Base-by-base conservation (phyloP, 1,140 invertebrate genomes). In the Monomorium pharaonis region DNA sequence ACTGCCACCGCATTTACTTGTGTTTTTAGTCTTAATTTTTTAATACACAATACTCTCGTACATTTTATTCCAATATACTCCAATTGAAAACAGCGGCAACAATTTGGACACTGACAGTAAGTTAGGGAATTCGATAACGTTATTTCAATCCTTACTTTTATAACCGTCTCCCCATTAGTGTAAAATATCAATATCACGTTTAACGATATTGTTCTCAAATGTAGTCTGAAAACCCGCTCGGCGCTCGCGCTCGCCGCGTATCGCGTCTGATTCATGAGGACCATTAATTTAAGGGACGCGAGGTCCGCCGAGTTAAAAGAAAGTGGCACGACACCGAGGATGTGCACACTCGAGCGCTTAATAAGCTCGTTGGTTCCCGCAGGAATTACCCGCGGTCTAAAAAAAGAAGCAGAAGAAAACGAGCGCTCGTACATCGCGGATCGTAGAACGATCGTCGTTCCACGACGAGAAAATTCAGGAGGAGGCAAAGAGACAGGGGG, bases 271-370 rank as follows among this genome's bases (percentile, higher is more conserved):
- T 85, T 80, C 88, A 89, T 49, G 88, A 87, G 89, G 33, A 10
- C 69, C 75, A 87, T 89, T 89, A 89, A 90, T 90, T 89, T 81
- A 81, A 80, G 27, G 16, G 88, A 56, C 81, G 74, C 77, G 67
- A 86, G 77, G 18, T 75, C 14, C 33, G 54, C 18, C 56, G 56
- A 67, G 86, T 69, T 76, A n/a, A 65, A 24, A 74, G 58, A 74
- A 88, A 69, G 76, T 81, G 76, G 27, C 65, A 47, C 12, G 67
- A 56, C 81, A 70, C n/a, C 44, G 60, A 81, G 88, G 85, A 89
- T 89, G 85, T 80, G 33, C 85, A 90, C 69, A 87, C 88, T 87
- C 88, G 88, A 85, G 58, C 88, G 80, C 80, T 85, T 90, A 89
- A 90, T 87, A 89, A 90, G 75, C 75, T 85, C 74, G 77, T 78